Percentiles rank a stretch among this genome's conserved stretches.
Evolutionary conservation across 2,797 vertebrate species (phyloP).

Genomic region (Synaphobranchus kaupii): DNA sequence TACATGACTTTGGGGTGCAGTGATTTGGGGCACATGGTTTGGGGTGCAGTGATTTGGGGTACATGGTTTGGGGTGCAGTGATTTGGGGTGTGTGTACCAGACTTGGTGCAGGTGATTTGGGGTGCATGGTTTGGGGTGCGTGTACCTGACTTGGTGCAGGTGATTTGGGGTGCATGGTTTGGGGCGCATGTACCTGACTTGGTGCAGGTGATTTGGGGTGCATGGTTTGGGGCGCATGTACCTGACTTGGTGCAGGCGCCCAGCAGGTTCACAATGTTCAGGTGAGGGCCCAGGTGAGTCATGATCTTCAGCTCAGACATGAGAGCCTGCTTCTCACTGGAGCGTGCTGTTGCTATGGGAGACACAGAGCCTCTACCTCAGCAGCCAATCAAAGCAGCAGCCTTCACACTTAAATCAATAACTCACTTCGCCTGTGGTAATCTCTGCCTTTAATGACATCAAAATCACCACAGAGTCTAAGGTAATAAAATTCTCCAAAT

Average conservation of each 20-base stretch:
- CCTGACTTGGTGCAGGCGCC: constrained; percentile 98
- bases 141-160: constrained; percentile 96
- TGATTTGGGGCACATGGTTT: neutral
- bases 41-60: neutral
- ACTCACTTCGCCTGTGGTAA: neutral
- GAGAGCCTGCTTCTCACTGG: constrained; percentile 97
- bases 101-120: neutral
- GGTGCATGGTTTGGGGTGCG: neutral
- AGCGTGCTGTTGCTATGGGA: constrained; percentile 88
- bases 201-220: constrained; percentile 72
- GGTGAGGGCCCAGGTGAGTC: constrained; percentile 97
- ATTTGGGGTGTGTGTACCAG: neutral
- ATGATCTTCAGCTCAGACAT: constrained; percentile 99
- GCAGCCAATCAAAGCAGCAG: neutral
- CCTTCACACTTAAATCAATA: neutral
- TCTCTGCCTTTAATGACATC: too few relatives aligned
- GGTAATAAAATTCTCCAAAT: neutral
- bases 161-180: neutral
- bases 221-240: constrained; percentile 53
- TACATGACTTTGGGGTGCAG: constrained; percentile 17
- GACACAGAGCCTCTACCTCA: neutral
- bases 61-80: neutral
- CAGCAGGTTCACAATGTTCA: constrained; percentile 96
- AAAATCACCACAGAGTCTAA: too few relatives aligned
- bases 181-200: constrained; percentile 84